phyloP scores from a whole-genome alignment of 2,797 vertebrate genomes.

The Protosalanx chinensis region DNA sequence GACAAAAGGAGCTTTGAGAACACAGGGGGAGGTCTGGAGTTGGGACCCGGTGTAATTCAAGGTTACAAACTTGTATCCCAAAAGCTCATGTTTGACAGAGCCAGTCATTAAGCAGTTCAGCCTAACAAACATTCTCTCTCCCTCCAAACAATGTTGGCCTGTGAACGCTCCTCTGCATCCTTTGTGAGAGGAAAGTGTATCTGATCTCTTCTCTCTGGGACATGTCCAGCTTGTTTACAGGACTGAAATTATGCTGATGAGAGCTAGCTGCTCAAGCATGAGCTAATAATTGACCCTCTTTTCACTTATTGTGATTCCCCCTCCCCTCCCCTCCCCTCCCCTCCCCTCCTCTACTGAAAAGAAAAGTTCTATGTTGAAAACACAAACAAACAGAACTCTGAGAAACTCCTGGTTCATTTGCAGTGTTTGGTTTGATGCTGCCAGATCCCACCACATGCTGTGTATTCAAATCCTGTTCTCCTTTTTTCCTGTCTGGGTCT shows the following conservation, averaged over 20 bases:
- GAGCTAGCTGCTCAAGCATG: constrained; percentile 38
- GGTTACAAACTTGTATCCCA: constrained; percentile 43
- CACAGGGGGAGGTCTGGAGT: constrained; percentile 57
- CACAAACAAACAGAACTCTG: constrained; percentile 30
- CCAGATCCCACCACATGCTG: constrained; percentile 43
- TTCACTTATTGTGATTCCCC: constrained; percentile 12
- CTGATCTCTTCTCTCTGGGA: constrained; percentile 30
- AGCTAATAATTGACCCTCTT: constrained; percentile 66
- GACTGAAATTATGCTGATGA: constrained; percentile 36
- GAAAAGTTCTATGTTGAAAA: constrained; percentile 53
- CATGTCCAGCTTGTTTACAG: constrained; percentile 37
- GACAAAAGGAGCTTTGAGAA: constrained; percentile 57
- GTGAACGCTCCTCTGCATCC: constrained; percentile 33
- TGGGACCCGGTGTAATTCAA: constrained; percentile 55
- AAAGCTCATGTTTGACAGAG: constrained; percentile 55
- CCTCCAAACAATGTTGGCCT: constrained; percentile 29
- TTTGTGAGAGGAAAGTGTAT: background rate
- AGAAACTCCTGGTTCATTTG: constrained; percentile 39
- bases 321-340: too few relatives aligned
- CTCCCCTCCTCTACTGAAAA: background rate
- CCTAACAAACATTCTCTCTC: constrained; percentile 50
- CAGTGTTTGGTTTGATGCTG: constrained; percentile 22
- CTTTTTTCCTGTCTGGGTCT: constrained; percentile 3
- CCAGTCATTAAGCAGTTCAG: constrained; percentile 51
- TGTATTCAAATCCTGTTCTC: constrained; percentile 36